Conservation (phyloP, 1,140 invertebrate species). For the Ceratosolen solmsi region DNA sequence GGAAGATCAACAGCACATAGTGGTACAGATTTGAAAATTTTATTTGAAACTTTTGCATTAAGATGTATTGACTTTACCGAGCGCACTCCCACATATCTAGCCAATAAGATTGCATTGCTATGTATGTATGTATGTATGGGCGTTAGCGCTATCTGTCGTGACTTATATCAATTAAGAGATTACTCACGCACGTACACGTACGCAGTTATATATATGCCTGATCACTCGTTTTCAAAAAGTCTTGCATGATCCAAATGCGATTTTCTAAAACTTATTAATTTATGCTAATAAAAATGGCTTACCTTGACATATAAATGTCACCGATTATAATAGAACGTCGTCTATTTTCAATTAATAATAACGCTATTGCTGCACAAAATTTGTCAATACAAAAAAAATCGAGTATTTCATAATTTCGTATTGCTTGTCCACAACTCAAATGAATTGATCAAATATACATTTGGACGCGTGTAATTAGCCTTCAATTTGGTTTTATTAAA, state of each 20-base stretch:
- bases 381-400: no score
- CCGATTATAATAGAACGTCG: no score
- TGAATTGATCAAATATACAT: no score
- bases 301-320: background rate
- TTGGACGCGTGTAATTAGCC: no score
- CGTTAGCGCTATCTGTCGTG: conserved; percentile 1
- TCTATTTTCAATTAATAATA: no score
- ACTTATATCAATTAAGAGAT: background rate
- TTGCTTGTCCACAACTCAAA: no score
- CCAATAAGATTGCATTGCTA: background rate
- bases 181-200: background rate
- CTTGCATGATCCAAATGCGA: background rate
- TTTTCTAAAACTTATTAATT: conserved; percentile 2
- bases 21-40: background rate
- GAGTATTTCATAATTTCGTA: no score
- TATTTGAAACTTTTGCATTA: background rate
- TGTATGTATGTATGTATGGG: background rate
- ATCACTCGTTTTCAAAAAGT: background rate
- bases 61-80: background rate
- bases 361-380: no score
- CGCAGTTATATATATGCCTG: background rate
- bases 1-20: background rate
- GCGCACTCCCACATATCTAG: background rate
- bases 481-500: no score
- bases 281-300: background rate